phyloP scores from a whole-genome alignment of 2,797 vertebrate genomes.

The Leucoraja ocellata region DNA sequence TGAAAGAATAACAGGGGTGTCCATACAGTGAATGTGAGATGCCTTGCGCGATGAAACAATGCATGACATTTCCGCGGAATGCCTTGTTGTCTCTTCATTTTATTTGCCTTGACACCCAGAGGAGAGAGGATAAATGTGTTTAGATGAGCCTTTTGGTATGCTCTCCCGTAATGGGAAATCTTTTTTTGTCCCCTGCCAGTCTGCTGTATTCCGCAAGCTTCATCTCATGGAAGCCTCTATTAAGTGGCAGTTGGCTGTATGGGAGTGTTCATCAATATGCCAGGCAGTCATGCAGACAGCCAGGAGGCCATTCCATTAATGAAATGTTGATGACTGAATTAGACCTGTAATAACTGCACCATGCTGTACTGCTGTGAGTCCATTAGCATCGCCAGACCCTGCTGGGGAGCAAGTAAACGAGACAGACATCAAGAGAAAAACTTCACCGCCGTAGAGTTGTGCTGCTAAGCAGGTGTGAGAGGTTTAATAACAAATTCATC shows the following conservation, averaged over 20 bases:
- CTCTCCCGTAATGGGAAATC: slow-evolving; percentile 39
- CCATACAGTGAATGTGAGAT: slow-evolving; percentile 50
- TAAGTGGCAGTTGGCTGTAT: slow-evolving; percentile 63
- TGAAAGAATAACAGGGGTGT: slow-evolving; percentile 37
- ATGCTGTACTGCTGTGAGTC: slow-evolving; percentile 81
- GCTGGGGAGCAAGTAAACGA: slow-evolving; percentile 75
- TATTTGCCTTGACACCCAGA: slow-evolving; percentile 52
- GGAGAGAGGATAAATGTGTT: slow-evolving; percentile 44
- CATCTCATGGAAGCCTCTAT: slow-evolving; percentile 42
- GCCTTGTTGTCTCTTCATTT: slow-evolving; percentile 49
- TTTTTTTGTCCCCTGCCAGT: slow-evolving; percentile 33
- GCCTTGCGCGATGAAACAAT: slow-evolving; percentile 52
- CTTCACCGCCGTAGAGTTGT: slow-evolving; percentile 52
- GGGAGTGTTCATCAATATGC: slow-evolving; percentile 73
- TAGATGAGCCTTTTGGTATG: slow-evolving; percentile 46
- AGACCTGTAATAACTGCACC: slow-evolving; percentile 88
- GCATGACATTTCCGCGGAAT: slow-evolving; percentile 52
- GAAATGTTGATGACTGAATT: slow-evolving; percentile 98
- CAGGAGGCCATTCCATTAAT: slow-evolving; percentile 87
- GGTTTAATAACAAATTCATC: slow-evolving; percentile 45
- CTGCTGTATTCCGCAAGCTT: slow-evolving; percentile 19
- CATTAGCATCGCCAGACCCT: slow-evolving; percentile 81
- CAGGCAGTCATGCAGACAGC: slow-evolving; percentile 66
- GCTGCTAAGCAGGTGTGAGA: slow-evolving; percentile 69
- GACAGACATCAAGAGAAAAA: slow-evolving; percentile 56